Evolutionary conservation across 2,113 vertebrate species (phyloP).

Genomic region (Sterna hirundo): DNA sequence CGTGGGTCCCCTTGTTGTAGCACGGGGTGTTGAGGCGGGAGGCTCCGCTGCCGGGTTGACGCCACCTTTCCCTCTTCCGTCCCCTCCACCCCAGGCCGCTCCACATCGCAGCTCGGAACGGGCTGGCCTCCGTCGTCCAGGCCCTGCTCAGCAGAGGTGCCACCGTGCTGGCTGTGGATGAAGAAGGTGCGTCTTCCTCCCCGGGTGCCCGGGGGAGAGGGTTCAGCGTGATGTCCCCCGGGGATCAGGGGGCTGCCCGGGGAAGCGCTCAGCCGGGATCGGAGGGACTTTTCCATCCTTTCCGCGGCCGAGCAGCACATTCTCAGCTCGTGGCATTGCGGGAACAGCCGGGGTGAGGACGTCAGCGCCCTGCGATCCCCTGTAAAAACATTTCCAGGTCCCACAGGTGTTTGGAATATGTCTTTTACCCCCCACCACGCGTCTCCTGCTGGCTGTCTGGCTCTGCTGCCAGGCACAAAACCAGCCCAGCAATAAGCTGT

Average conservation of each 20-base stretch:
- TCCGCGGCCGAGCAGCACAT: accelerated
- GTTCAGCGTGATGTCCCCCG: neutral
- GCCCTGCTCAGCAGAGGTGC: slow-evolving; percentile 94
- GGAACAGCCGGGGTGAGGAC: neutral
- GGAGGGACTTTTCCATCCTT: neutral
- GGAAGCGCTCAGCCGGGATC: accelerated
- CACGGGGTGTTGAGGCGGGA: neutral
- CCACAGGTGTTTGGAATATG: accelerated
- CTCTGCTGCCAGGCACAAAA: neutral
- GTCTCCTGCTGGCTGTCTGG: neutral
- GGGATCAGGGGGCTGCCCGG: neutral
- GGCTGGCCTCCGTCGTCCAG: slow-evolving; percentile 93
- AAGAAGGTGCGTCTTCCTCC: slow-evolving; percentile 82
- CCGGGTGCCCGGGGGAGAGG: neutral
- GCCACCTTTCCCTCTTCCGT: neutral
- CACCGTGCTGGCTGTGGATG: slow-evolving; percentile 94
- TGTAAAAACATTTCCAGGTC: neutral
- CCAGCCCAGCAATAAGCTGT: neutral
- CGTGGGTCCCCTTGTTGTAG: too few species aligned
- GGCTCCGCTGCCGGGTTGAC: neutral
- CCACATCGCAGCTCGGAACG: slow-evolving; percentile 95
- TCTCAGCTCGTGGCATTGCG: accelerated
- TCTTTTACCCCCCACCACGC: neutral
- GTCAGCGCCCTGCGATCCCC: accelerated
- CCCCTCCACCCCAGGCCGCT: slow-evolving; percentile 82